Base-by-base conservation (phyloP, 2,797 vertebrate genomes). In the Phrynocephalus vlangalii region DNA sequence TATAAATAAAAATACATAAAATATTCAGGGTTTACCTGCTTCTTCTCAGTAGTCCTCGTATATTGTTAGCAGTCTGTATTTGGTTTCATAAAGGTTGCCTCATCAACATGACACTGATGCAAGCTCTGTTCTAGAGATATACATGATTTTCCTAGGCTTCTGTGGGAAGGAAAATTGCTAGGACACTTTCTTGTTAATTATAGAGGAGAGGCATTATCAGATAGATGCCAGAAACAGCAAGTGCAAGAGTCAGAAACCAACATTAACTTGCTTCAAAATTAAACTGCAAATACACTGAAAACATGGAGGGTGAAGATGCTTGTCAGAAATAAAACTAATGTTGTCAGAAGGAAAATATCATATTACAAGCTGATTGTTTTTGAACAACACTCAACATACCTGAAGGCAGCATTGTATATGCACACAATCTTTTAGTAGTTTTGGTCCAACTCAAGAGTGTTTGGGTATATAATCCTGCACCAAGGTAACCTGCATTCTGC, bases 401-500 rank as follows among this genome's bases (percentile, higher is more conserved):
- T 77, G 56, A 77, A 77, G 26, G 38, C 63, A 48, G 30, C 28
- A 77, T 67, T 66, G 63, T 85, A 56, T 71, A n/a, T 0, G 0
- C 11, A 26, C 80, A 68, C 0, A 0, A 20, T 9, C 72, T 87
- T 52, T 68, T 38, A 7, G 68, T 0, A 0, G 1, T 26, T 84
- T 44, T 66, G 67, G 3, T 82, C 63, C 16, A 20, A 28, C 6
- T 38, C 8, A 66, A 50, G 26, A 26, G 10, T 73, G 13, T 73
- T 15, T 84, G 22, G 18, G 33, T 63, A 28, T 28, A 68, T 82
- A 67, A 67, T 76, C 44, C 66, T 68, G n/a, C 18, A 52, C 24
- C 10, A 78, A 78, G 63, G 9, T 68, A 77, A 78, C n/a, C 44
- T 85, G 15, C 30, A 52, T 68, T 24, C 26, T 78, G 13, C 50